These are phyloP conservation scores for Caenorhabditis angaria DNA, from an alignment of 2,888 invertebrate genomes.

Conservation along the genomic window DNA sequence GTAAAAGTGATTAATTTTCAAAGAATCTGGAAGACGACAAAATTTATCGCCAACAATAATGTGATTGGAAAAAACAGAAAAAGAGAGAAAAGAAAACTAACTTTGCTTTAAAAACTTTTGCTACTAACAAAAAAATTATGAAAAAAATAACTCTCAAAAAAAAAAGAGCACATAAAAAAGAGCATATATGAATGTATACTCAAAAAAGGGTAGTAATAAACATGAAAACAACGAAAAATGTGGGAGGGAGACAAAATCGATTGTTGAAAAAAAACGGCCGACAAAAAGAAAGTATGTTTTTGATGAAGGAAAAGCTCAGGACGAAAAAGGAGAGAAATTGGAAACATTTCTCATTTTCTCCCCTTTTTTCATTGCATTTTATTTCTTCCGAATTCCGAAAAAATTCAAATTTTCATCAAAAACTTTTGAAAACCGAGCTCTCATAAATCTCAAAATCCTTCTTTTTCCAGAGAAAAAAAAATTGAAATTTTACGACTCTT, in stretches of 20 bases:
- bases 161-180: not conserved
- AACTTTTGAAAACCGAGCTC: not conserved
- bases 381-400: not conserved
- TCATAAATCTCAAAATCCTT: not conserved
- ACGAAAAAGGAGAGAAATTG: not conserved
- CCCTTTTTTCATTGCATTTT: not conserved
- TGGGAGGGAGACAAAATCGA: conserved; percentile 8
- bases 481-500: not conserved
- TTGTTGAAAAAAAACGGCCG: conserved; percentile 5
- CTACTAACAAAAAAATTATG: no score
- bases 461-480: no score
- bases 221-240: conserved; percentile 8
- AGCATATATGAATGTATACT: not conserved
- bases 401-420: no score
- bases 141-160: conserved; percentile 4
- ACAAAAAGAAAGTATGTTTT: not conserved
- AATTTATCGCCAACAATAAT: conserved; percentile 1
- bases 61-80: not conserved
- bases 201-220: not conserved
- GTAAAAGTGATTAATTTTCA: not conserved
- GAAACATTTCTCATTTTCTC: not conserved
- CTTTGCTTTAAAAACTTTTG: no score
- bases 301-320: not conserved
- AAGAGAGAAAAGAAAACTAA: not conserved
- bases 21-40: not conserved